phyloP scores from a whole-genome alignment of 2,888 invertebrate species.

The Scaeva pyrastri region DNA sequence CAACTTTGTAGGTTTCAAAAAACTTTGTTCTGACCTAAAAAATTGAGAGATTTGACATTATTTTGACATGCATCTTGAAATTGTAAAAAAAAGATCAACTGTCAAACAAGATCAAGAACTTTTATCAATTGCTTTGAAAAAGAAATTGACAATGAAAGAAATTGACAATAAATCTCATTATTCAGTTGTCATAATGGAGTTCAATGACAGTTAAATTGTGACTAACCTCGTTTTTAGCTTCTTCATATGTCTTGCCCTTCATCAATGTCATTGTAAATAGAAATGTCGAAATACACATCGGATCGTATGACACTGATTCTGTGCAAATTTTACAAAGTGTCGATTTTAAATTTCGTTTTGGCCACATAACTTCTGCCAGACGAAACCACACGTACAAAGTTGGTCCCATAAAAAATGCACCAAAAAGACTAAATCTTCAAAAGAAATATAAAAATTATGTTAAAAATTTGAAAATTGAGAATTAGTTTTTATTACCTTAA shows the following conservation, averaged over 20 bases:
- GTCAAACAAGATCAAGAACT: no score
- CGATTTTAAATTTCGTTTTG: conserved; percentile 75
- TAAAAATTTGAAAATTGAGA: not conserved
- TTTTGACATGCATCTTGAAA: no score
- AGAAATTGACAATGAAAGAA: no score
- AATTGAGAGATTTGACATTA: no score
- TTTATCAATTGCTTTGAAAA: no score
- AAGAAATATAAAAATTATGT: not conserved
- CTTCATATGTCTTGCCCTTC: conserved; percentile 83
- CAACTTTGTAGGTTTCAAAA: conserved; percentile 85
- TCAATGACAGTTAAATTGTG: not conserved
- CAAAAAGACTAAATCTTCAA: conserved; percentile 85
- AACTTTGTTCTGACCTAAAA: conserved; percentile 82
- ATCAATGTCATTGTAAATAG: conserved; percentile 85
- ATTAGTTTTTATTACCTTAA: not conserved
- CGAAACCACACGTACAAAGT: conserved; percentile 87
- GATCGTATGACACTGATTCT: conserved; percentile 85
- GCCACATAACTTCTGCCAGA: conserved; percentile 84
- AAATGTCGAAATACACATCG: conserved; percentile 85
- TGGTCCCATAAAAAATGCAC: conserved; percentile 86
- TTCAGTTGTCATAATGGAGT: not conserved
- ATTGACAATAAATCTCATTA: no score
- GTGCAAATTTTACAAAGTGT: conserved; percentile 78
- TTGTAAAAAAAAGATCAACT: no score
- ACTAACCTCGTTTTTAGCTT: conserved; percentile 84